Evolutionary conservation across 35 echinoderm and acorn worm genomes (phyloP), one percentile per base, ranked within the genome.

Genomic region (Apostichopus californicus): DNA sequence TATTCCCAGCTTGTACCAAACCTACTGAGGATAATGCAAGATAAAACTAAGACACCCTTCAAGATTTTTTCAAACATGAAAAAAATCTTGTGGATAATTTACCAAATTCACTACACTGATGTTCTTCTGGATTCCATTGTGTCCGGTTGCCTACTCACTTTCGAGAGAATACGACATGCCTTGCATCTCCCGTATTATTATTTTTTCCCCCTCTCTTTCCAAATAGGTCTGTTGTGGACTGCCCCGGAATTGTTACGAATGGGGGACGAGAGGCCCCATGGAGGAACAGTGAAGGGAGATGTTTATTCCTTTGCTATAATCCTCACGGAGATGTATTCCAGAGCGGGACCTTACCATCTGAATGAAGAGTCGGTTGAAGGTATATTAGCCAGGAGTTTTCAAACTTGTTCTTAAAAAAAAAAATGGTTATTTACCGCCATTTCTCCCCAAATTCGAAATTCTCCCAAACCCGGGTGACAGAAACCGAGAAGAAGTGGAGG

Each of bases 231-330:
- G 79, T 53, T 99, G 5, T 95, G 93, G 93, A 83, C 82, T 24
- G 95, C 97, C 7, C 97, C 97, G 7, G 97, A 98, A 93, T 95
- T 93, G 73, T 83, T 99, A 5, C 73, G 93, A 52, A 57, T 90
- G 68, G 95, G 90, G 20, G 70, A 83, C 9, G 87, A 89, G 9
- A 91, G 78, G 70, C 95, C 97, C 8, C 75, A 91, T 52, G 73
- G 22, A 17, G 97, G 97, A 26, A 92, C 97, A n/a, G 78, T 78
- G 8, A 92, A 93, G 53, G 97, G 97, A 10, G 95, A 96, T 59
- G 88, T 96, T 0, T 99, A 96, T 88, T 99, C 97, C 5, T 96
- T 96, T 72, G 91, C 95, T 10, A 95, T 99, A 54, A 79, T 99
- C 21, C 82, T 99, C 2, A 94, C 93, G 4, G 97, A 99, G 89